Base-by-base conservation (phyloP, 2,797 vertebrate genomes). In the Molossus molossus region DNA sequence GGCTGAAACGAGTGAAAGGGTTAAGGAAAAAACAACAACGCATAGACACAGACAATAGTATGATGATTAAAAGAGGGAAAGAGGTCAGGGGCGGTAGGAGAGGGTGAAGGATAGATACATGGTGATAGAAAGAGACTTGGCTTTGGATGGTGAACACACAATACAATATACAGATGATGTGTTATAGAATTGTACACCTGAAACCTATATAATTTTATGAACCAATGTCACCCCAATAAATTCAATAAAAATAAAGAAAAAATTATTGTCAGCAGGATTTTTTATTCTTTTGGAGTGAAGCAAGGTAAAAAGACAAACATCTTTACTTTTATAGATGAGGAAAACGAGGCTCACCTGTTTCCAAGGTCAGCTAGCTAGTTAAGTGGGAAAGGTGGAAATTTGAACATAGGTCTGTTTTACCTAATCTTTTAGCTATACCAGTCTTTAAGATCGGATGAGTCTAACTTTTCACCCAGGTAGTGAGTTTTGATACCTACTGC, bases 391-490 rank as follows among this genome's bases (percentile, higher is more conserved):
- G 23, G 23, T 93, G 37, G 33, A n/a, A 70, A 87, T 95, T 89
- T 93, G n/a, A 76, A 65, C 50, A 13, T 80, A 50, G 45, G 27
- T 81, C 33, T 85, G 3, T 91, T 93, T 88, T 29, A 82, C 40
- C 62, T 94, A 65, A 67, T 70, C 77, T 79, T 91, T 94, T 73
- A 79, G 18, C 62, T 90, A 72, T 11, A 64, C 29, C 14, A 72
- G 57, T 17, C 72, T 94, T 93, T 94, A 92, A 85, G 25, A 48
- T 92, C 50, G 29, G 14, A 45, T 95, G 88, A 75, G 17, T 81
- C 86, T 82, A 92, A 73, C 48, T 94, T 91, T 93, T 95, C 82
- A 90, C 75, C 40, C 23, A 82, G 8, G 18, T 87, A 62, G 12
- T 93, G 60, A 94, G 9, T 67, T 92, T 75, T 93, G 33, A n/a